These are phyloP conservation scores for Odontomachus brunneus DNA, from an alignment of 1,140 invertebrate genomes.

Conservation along the genomic window DNA sequence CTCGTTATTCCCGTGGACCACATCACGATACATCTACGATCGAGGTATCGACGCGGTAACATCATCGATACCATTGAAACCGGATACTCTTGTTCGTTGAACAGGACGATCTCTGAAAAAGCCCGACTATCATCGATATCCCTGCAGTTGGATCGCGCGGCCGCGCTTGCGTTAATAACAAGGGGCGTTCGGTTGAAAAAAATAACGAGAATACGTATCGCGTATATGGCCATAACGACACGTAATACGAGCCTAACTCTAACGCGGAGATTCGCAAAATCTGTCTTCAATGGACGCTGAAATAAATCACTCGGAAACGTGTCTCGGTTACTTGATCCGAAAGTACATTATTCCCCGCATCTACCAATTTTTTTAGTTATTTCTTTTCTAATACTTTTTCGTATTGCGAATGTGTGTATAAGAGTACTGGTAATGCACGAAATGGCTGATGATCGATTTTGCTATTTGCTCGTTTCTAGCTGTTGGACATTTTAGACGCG, in stretches of 20 bases:
- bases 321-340: background rate
- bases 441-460: too few species aligned
- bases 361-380: background rate
- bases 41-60: conserved; percentile 65
- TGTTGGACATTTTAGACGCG: background rate
- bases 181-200: conserved; percentile 19
- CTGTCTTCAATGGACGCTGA: conserved; percentile 42
- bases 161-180: conserved; percentile 62
- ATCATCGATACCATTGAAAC: conserved; percentile 77
- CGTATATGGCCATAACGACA: conserved; percentile 9
- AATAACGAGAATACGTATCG: conserved; percentile 21
- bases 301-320: conserved; percentile 26
- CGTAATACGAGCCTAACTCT: conserved; percentile 42
- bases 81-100: conserved; percentile 71
- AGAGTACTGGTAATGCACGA: too few species aligned
- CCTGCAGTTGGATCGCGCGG: conserved; percentile 45
- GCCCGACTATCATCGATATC: conserved; percentile 69
- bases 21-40: conserved; percentile 49
- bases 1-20: conserved; percentile 12
- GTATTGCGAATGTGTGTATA: too few species aligned
- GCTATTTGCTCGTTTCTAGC: background rate
- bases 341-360: conserved; percentile 15
- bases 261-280: conserved; percentile 45
- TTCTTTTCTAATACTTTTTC: background rate
- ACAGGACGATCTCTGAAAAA: conserved; percentile 63